Base-by-base conservation (phyloP, 2,888 invertebrate species). In the Spisula solida region DNA sequence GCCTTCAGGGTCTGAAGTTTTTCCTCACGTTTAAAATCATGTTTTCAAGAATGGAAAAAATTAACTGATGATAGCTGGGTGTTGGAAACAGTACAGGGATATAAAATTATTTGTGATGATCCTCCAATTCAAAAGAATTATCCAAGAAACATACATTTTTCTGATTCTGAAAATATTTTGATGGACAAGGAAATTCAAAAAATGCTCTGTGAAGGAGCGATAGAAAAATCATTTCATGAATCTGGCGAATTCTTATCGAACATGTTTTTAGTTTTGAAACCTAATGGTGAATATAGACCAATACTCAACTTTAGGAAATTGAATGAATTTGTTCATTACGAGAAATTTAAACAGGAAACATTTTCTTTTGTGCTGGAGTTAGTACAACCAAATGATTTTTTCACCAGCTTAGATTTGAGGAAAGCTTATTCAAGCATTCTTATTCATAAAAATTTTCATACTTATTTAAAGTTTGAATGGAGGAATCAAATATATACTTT, bases 361-460 rank as follows among this genome's bases (percentile, higher is more conserved):
- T 85, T 85, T 60, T 56, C 85, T 34, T 85, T 41, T 80, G 85
- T 60, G n/a, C 55, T 85, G 14, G 85, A 85, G 14, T n/a, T 85
- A 34, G 78, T 85, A 25, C 85, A 85, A 25, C n/a, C 41, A 80
- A 87, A 87, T 80, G 84, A 75, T 56, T 88, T 70, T 60, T 86
- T 91, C 70, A 81, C 82, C 8, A 84, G 83, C 47, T 51, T 89
- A 47, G 91, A 91, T 84, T 75, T 91, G 18, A 87, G 88, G 79
- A 83, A 85, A 78, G 91, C 89, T 16, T 91, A 91, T 89, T 84
- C 84, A 25, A 86, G 84, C 2, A 84, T 91, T 0, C 83, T 87
- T 10, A 86, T 91, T 16, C 34, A 86, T 83, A 31, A 85, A 48
- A 10, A 80, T 8, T 56, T 25, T 81, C 81, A 83, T 48, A 89